Evolutionary conservation across 2,797 vertebrate species (phyloP).

Genomic region (Pipistrellus kuhlii): DNA sequence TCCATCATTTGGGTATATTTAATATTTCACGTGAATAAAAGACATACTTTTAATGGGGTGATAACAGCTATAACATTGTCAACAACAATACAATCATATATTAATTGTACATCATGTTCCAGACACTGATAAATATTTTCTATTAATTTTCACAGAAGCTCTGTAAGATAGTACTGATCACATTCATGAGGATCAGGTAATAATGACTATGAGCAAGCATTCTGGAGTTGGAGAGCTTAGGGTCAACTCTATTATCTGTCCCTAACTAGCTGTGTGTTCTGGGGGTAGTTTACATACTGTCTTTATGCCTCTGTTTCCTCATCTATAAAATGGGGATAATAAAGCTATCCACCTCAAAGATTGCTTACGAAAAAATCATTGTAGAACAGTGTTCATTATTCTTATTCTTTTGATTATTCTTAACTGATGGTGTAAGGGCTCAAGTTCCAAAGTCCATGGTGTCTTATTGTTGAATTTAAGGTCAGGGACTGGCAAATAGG

Average conservation of each 20-base stretch:
- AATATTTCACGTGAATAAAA: background rate
- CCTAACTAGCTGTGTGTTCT: background rate
- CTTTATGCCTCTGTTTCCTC: background rate
- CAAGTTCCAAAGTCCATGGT: background rate
- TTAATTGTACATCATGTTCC: background rate
- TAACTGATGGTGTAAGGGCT: background rate
- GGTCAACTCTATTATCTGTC: background rate
- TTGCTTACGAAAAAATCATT: background rate
- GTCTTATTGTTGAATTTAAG: background rate
- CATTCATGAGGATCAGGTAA: too few relatives aligned
- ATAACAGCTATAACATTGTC: background rate
- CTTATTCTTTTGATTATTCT: background rate
- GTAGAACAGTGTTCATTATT: background rate
- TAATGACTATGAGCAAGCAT: background rate
- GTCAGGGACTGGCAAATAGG: background rate
- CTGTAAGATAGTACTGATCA: background rate
- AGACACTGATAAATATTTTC: background rate
- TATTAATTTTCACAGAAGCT: conserved; percentile 14
- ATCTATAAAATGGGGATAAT: background rate
- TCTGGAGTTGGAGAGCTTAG: background rate
- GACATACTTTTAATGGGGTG: background rate
- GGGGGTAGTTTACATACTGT: background rate
- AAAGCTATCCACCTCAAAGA: background rate
- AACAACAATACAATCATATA: background rate
- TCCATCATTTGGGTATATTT: background rate